Conservation (phyloP, 2,113 vertebrate species). For the Collichthys lucidus region DNA sequence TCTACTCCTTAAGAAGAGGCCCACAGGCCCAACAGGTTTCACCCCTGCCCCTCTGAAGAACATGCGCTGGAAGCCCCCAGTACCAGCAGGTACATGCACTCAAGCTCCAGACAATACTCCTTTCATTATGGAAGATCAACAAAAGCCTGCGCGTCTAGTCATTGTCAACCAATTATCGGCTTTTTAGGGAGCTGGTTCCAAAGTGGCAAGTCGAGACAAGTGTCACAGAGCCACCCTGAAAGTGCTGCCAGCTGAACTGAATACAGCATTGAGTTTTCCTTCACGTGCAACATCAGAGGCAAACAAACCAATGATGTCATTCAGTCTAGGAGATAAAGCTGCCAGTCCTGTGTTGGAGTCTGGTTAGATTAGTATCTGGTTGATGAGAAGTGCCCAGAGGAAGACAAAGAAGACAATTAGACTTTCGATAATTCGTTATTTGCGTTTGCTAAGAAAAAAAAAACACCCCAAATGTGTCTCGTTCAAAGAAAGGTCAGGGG, state of each 20-base stretch:
- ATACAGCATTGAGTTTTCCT: slow-evolving; percentile 14
- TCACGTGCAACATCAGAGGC: slow-evolving; percentile 13
- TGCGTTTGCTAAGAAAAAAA: slow-evolving; percentile 5
- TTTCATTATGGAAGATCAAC: slow-evolving; percentile 27
- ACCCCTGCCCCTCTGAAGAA: slow-evolving; percentile 96
- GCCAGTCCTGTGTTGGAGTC: neutral
- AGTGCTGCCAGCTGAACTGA: slow-evolving; percentile 21
- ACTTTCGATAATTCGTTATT: neutral
- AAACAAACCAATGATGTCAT: slow-evolving; percentile 55
- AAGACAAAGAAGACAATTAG: slow-evolving; percentile 8
- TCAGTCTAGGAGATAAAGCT: slow-evolving; percentile 30
- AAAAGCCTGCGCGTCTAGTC: slow-evolving; percentile 32
- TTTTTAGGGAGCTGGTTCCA: slow-evolving; percentile 67
- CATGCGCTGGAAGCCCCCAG: slow-evolving; percentile 95
- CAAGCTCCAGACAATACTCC: slow-evolving; percentile 17
- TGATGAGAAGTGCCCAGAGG: slow-evolving; percentile 24
- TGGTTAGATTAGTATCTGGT: slow-evolving; percentile 24
- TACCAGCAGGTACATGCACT: slow-evolving; percentile 88
- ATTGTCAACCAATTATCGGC: slow-evolving; percentile 63
- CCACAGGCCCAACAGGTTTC: slow-evolving; percentile 91
- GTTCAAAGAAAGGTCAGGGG: slow-evolving; percentile 36
- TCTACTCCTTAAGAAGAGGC: slow-evolving; percentile 95
- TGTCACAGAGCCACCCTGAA: slow-evolving; percentile 49
- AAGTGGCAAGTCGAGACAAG: slow-evolving; percentile 69
- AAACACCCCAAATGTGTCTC: slow-evolving; percentile 23